Evolutionary conservation across 2,888 invertebrate species (phyloP).

Genomic region (Stictocephala bisonia): DNA sequence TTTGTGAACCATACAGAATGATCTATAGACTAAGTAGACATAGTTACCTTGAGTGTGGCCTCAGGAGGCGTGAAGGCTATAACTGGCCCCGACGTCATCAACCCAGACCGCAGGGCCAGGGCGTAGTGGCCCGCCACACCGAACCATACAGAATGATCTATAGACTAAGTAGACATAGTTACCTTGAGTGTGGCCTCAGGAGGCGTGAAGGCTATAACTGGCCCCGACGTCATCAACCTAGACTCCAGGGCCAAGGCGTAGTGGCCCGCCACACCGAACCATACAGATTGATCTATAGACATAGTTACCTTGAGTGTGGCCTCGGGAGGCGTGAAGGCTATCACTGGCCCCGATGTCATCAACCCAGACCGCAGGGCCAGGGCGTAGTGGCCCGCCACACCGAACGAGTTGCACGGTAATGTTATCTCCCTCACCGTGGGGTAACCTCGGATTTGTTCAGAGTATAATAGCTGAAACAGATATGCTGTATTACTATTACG

Average conservation of each 20-base stretch:
- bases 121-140: slow-evolving; percentile 87
- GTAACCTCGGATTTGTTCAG: slow-evolving; percentile 80
- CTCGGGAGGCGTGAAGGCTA: slow-evolving; percentile 53
- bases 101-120: slow-evolving; percentile 73
- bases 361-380: slow-evolving; percentile 73
- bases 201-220: slow-evolving; percentile 55
- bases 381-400: slow-evolving; percentile 84
- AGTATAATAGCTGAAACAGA: slow-evolving; percentile 75
- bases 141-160: no score
- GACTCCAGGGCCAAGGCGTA: slow-evolving; percentile 81
- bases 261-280: slow-evolving; percentile 85
- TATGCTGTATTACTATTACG: no score
- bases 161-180: no score
- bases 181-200: slow-evolving; percentile 56
- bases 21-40: no score
- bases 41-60: slow-evolving; percentile 56
- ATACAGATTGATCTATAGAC: background rate
- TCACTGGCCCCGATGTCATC: slow-evolving; percentile 53
- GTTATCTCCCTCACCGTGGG: slow-evolving; percentile 76
- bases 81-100: slow-evolving; percentile 53
- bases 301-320: slow-evolving; percentile 56
- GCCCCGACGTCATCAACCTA: slow-evolving; percentile 52
- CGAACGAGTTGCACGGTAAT: slow-evolving; percentile 82
- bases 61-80: slow-evolving; percentile 54
- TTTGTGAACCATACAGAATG: no score